Percentiles rank a stretch among this genome's conserved stretches.
phyloP scores from a whole-genome alignment of 1,140 invertebrate genomes.

The Maniola jurtina region DNA sequence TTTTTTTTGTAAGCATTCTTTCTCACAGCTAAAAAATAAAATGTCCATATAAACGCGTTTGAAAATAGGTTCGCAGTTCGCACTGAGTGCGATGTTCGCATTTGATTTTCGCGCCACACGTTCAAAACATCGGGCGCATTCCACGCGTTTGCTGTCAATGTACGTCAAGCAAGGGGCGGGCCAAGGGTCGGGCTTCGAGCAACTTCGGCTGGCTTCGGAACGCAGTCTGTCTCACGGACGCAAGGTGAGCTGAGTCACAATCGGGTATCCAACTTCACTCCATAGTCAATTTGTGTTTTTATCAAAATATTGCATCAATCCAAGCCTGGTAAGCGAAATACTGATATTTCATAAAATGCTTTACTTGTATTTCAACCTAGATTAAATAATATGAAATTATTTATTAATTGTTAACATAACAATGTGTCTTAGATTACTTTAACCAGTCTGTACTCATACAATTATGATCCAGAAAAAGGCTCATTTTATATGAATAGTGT shows the following conservation, averaged over 20 bases:
- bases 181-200: slow-evolving; percentile 56
- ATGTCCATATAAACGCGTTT: slow-evolving; percentile 37
- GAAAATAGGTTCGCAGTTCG: slow-evolving; percentile 43
- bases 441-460: slow-evolving; percentile 46
- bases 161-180: slow-evolving; percentile 60
- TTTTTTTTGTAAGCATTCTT: slow-evolving; percentile 30
- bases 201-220: slow-evolving; percentile 55
- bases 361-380: background rate
- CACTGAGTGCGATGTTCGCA: slow-evolving; percentile 38
- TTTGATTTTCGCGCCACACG: slow-evolving; percentile 49
- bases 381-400: background rate
- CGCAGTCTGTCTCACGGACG: slow-evolving; percentile 46
- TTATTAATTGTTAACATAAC: no score
- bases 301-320: background rate
- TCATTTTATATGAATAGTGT: no score
- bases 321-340: slow-evolving; percentile 16
- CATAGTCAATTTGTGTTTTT: slow-evolving; percentile 28
- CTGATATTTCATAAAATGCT: background rate
- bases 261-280: slow-evolving; percentile 26
- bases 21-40: slow-evolving; percentile 32
- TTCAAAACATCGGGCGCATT: slow-evolving; percentile 57
- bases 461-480: background rate
- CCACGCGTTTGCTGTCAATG: slow-evolving; percentile 63
- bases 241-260: slow-evolving; percentile 71
- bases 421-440: slow-evolving; percentile 2